A percentile compares a stretch with the other conserved stretches of the same genome.
phyloP scores from a whole-genome alignment of 2,797 vertebrate species.

The Myripristis murdjan region DNA sequence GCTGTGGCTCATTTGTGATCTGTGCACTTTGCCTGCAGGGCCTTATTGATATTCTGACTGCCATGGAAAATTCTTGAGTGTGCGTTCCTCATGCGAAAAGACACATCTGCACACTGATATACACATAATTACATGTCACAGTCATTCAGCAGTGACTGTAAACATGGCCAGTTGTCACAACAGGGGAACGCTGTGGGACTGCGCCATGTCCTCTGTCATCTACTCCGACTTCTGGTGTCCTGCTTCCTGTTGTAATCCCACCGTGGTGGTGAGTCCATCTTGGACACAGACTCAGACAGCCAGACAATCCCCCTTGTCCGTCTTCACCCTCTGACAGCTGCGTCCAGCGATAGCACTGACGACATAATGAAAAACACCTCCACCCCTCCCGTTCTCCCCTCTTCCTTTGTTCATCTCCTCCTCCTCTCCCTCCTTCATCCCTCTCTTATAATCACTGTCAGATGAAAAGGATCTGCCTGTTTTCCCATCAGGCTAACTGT shows the following conservation, averaged over 20 bases:
- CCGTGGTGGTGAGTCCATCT: constrained; percentile 43
- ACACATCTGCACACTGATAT: constrained; percentile 36
- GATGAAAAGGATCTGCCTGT: constrained; percentile 42
- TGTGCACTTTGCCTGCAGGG: constrained; percentile 21
- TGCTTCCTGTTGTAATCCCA: constrained; percentile 52
- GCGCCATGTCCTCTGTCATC: constrained; percentile 32
- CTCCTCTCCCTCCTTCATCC: constrained; percentile 29
- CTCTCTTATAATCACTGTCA: constrained; percentile 63
- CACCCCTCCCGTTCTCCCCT: constrained; percentile 23
- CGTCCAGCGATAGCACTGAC: constrained; percentile 51
- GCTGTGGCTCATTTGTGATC: constrained; percentile 14
- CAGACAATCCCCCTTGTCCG: constrained; percentile 54
- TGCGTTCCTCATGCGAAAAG: constrained; percentile 19
- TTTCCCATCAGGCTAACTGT: constrained; percentile 45
- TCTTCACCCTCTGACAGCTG: constrained; percentile 47
- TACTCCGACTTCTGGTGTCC: constrained; percentile 52
- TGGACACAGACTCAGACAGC: constrained; percentile 59
- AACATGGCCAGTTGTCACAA: constrained; percentile 37
- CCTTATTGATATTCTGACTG: constrained; percentile 22
- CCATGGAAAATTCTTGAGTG: constrained; percentile 23
- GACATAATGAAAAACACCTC: constrained; percentile 57
- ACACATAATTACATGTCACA: constrained; percentile 39
- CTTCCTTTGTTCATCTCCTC: constrained; percentile 26
- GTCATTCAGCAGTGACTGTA: constrained; percentile 26
- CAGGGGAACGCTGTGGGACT: constrained; percentile 23